phyloP scores from a whole-genome alignment of 2,113 vertebrate species.

The Hemiscyllium ocellatum region DNA sequence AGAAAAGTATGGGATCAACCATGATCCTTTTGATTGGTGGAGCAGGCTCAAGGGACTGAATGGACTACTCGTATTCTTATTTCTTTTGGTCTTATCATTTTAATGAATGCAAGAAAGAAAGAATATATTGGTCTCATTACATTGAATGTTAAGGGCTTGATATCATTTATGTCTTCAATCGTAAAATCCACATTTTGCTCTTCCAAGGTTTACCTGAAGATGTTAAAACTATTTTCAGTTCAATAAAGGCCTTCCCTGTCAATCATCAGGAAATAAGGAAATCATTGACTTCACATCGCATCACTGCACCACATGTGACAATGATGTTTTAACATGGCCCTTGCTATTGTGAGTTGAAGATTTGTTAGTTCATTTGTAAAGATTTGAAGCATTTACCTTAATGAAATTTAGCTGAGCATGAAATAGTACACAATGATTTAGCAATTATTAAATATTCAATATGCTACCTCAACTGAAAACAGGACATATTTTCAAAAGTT shows the following conservation, averaged over 20 bases:
- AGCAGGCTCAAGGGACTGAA: too few species aligned
- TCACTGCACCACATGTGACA: background rate
- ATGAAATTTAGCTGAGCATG: background rate
- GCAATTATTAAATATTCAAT: background rate
- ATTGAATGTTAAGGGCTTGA: background rate
- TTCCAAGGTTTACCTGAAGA: background rate
- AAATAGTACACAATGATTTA: background rate
- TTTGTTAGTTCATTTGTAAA: background rate
- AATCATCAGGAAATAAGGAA: constrained; percentile 11
- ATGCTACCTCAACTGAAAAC: background rate
- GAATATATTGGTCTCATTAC: background rate
- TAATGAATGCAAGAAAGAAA: background rate
- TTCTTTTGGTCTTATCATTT: too few species aligned
- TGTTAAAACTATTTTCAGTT: background rate
- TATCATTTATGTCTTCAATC: background rate
- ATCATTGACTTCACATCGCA: background rate
- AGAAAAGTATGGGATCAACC: too few species aligned
- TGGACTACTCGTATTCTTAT: too few species aligned
- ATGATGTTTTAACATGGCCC: background rate
- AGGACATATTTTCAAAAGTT: too few species aligned
- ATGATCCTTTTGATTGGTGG: too few species aligned
- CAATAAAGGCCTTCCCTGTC: constrained; percentile 16
- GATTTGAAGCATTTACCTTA: background rate
- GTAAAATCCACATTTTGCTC: background rate
- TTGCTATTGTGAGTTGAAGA: background rate